Percentiles rank a stretch among this genome's conserved stretches.
Conservation (phyloP, 2,888 invertebrate genomes). For the Platycheirus albimanus region DNA sequence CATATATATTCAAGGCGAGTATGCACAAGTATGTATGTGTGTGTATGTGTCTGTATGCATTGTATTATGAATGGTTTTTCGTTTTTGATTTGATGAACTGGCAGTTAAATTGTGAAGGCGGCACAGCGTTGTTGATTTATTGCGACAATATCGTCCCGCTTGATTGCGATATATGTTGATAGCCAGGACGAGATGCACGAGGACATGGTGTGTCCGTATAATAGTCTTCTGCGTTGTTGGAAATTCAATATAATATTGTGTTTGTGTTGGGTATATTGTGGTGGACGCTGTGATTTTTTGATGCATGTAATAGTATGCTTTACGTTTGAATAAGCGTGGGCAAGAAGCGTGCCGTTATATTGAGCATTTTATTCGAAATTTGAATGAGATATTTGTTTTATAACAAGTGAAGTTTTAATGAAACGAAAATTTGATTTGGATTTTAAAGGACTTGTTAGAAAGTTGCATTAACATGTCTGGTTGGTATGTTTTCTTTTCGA, state of each 20-base stretch:
- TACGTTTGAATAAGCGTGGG: not conserved
- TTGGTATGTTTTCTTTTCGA: too few species aligned
- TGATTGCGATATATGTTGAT: conserved; percentile 25
- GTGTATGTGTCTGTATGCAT: conserved; percentile 14
- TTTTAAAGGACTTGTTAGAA: too few species aligned
- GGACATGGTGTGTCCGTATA: not conserved
- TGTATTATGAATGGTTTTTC: conserved; percentile 30
- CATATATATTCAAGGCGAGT: too few species aligned
- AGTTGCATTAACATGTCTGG: too few species aligned
- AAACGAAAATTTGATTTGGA: too few species aligned
- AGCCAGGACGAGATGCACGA: conserved; percentile 6
- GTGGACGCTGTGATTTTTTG: not conserved
- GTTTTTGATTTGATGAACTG: conserved; percentile 58
- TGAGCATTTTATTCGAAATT: not conserved
- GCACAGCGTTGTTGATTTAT: conserved; percentile 57
- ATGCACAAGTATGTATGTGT: too few species aligned
- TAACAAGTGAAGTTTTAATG: not conserved
- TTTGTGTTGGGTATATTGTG: not conserved
- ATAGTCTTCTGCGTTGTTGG: too few species aligned
- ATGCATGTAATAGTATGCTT: not conserved
- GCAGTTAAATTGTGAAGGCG: conserved; percentile 52
- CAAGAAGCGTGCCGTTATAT: not conserved
- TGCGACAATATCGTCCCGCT: conserved; percentile 54
- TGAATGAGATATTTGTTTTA: not conserved
- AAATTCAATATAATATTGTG: not conserved